A percentile compares a stretch with the other conserved stretches of the same genome.
Evolutionary conservation across 53 echinoderm and acorn worm genomes (phyloP).

Genomic region (Zoroaster sp.): DNA sequence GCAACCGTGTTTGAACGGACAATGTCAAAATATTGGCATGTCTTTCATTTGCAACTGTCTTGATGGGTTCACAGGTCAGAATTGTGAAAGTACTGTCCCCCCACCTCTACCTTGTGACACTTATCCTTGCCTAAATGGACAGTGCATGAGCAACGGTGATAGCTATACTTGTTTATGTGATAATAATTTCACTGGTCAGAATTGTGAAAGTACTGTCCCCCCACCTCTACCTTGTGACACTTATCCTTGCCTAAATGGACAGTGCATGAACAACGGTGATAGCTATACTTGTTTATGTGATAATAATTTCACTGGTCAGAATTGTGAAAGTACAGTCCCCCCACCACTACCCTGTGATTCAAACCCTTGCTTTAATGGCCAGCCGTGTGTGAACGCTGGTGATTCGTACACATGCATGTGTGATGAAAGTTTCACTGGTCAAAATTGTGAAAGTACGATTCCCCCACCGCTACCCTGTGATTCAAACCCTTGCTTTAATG

Average conservation of each 20-base stretch:
- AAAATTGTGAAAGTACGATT: slow-evolving; percentile 65
- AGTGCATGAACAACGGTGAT: slow-evolving; percentile 55
- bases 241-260: slow-evolving; percentile 74
- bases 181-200: slow-evolving; percentile 63
- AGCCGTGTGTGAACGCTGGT: slow-evolving; percentile 51
- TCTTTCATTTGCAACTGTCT: slow-evolving; percentile 32
- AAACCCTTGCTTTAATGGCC: slow-evolving; percentile 70
- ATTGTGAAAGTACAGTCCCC: slow-evolving; percentile 66
- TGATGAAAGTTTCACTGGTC: slow-evolving; percentile 60
- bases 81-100: slow-evolving; percentile 61
- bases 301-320: slow-evolving; percentile 63
- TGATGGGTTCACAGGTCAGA: slow-evolving; percentile 52
- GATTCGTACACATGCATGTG: slow-evolving; percentile 68
- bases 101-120: slow-evolving; percentile 66
- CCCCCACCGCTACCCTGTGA: slow-evolving; percentile 68
- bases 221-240: slow-evolving; percentile 66
- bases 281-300: slow-evolving; percentile 65
- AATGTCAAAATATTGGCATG: slow-evolving; percentile 30
- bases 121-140: slow-evolving; percentile 74
- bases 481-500: slow-evolving; percentile 69
- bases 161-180: slow-evolving; percentile 65
- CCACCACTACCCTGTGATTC: slow-evolving; percentile 71
- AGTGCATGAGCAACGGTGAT: slow-evolving; percentile 54
- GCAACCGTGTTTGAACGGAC: slow-evolving; percentile 68
- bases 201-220: slow-evolving; percentile 61